Percentiles rank a stretch among this genome's conserved stretches.
Conservation (phyloP, 2,888 invertebrate genomes). For the Polietes domitor region DNA sequence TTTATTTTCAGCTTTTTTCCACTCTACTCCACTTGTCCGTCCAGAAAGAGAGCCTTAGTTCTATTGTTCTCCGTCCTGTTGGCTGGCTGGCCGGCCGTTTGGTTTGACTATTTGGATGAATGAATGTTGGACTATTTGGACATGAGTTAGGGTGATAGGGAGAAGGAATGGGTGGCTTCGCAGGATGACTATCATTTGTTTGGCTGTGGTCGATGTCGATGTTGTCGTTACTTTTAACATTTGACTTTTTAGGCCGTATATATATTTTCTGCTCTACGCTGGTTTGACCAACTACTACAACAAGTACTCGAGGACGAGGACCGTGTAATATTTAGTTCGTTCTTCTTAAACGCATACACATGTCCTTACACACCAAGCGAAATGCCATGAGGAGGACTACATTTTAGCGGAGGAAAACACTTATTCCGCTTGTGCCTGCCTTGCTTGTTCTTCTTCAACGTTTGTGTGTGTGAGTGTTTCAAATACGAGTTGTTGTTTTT, state of each 20-base stretch:
- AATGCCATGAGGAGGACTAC: conserved; percentile 51
- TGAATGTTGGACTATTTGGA: neutral
- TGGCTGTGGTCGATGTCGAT: conserved; percentile 61
- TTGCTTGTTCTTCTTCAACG: conserved; percentile 17
- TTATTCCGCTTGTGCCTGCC: conserved; percentile 50
- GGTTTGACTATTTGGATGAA: conserved; percentile 41
- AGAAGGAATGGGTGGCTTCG: neutral
- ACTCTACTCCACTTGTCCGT: conserved; percentile 4
- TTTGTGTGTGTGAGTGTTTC: too few species aligned
- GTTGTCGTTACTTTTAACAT: conserved; percentile 64
- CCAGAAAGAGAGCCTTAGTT: neutral
- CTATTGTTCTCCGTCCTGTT: conserved; percentile 18
- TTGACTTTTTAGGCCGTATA: conserved; percentile 63
- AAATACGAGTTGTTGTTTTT: conserved; percentile 29
- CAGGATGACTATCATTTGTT: conserved; percentile 54
- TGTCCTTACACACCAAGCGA: conserved; percentile 23
- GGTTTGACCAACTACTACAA: conserved; percentile 20
- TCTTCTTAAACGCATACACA: conserved; percentile 49
- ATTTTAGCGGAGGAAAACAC: conserved; percentile 47
- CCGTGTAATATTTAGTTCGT: conserved; percentile 36
- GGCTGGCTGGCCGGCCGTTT: conserved; percentile 12
- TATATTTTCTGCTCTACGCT: conserved; percentile 28
- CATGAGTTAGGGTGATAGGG: neutral
- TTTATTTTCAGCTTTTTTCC: conserved; percentile 61
- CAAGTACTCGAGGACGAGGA: neutral